Base-by-base conservation (phyloP, 2,888 invertebrate genomes). In the Odontocolon sp. region DNA sequence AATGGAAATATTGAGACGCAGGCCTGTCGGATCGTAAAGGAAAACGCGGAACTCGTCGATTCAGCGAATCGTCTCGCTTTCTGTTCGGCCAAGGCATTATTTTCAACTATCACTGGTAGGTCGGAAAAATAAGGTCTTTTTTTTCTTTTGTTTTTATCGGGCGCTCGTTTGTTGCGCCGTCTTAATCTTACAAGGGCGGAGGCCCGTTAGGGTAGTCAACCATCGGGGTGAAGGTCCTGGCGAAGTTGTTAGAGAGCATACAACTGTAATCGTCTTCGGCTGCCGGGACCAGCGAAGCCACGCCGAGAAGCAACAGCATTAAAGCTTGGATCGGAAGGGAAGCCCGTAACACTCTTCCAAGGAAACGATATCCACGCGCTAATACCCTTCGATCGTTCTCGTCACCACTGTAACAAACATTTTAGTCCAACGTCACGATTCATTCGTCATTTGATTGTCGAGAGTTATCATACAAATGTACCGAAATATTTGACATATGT, bases 261-360 rank as follows among this genome's bases (percentile, higher is more conserved):
- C 97, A 96, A 79, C 94, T 94, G 90, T 95, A 96, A 88, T 96
- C 96, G 86, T 95, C 95, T 91, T 96, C 96, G 80, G 95, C 94
- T 91, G 96, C 95, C 3, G 98, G 98, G 64, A 99, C 96, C 84
- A 99, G 92, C 63, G 98, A 96, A 61, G 98, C 98, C 75, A 97
- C 96, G 72, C 98, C 98, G 87, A 99, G 93, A 85, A 99, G 93
- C 77, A 99, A 93, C 85, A 99, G 93, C 92, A 99, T 95, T 86
- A 99, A 92, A 78, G 98, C 97, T 92, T 99, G 98, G 90, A 99
- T 96, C 63, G 98, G 98, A 82, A 98, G 93, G 18, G 98, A 97
- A 66, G 97, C 96, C 88, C 97, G 94, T 81, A 98, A 94, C 83
- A 98, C 98, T 87, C 98, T 95, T 84, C 96, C 95, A 90, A 98